Conservation (phyloP, 1,140 invertebrate species). For the Drosophila sproati region DNA sequence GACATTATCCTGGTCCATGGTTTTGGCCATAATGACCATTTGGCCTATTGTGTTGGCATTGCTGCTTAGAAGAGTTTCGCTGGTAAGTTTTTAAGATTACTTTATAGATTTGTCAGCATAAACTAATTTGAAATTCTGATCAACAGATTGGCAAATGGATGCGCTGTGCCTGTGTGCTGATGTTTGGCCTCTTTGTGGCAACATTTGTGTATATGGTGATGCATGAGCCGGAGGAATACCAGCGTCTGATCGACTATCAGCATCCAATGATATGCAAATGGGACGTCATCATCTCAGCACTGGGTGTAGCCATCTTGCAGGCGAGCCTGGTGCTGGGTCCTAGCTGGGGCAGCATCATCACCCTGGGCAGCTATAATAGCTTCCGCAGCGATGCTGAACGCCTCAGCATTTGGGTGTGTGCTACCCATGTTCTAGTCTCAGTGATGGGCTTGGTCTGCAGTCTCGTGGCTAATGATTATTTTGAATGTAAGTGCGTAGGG, state of each 20-base stretch:
- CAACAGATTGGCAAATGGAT: conserved; percentile 72
- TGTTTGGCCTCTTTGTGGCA: conserved; percentile 69
- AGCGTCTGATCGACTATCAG: conserved; percentile 48
- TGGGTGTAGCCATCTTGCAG: conserved; percentile 63
- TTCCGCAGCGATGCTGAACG: conserved; percentile 75
- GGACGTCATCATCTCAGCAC: conserved; percentile 19
- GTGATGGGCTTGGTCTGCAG: conserved; percentile 69
- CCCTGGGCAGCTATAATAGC: conserved; percentile 73
- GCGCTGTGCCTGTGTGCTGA: conserved; percentile 66
- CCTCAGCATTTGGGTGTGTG: conserved; percentile 64
- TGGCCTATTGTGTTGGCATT: conserved; percentile 61
- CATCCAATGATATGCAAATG: conserved; percentile 49
- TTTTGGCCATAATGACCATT: conserved; percentile 56
- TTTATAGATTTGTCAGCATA: not conserved
- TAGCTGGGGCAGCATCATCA: conserved; percentile 77
- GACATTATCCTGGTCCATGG: conserved; percentile 65
- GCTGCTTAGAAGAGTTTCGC: conserved; percentile 58
- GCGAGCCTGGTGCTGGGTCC: conserved; percentile 68
- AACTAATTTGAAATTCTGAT: not conserved
- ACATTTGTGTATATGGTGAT: conserved; percentile 61
- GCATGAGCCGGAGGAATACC: conserved; percentile 48
- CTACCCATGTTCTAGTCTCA: conserved; percentile 59
- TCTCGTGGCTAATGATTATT: conserved; percentile 77
- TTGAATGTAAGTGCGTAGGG: conserved; percentile 54
- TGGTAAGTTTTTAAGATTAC: conserved; percentile 47